Evolutionary conservation across 2,888 invertebrate species (phyloP), one percentile per base, ranked within the genome.

Genomic region (Sussaba pulchella): DNA sequence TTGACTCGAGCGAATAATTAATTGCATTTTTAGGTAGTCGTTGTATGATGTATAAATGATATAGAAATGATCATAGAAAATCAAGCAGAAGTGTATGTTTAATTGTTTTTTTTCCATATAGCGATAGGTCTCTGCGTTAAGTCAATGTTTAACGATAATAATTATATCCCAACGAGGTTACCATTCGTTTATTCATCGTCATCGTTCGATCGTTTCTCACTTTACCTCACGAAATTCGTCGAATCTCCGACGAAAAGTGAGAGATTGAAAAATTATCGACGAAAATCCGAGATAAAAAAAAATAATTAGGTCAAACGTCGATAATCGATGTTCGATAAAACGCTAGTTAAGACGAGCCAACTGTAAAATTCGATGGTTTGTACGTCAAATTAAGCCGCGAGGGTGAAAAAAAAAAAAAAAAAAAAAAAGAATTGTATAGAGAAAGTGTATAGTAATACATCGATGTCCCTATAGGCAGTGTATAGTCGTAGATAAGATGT

Each of bases 1-100:
- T 67, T 77, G 70, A 82, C 78, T 80, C 74, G 76, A 82, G 59
- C 45, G 52, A 72, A 52, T 61, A 64, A 72, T 1, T 17, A 52
- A 70, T 77, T 82, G 82, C 82, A 85, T 83, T 84, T 84, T 77
- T 59, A 78, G 72, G 64, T 76, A 78, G 75, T 70, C 71, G 64
- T 61, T 71, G 57, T 76, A 70, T 54, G 74, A 67, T 80, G 64
- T 71, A 6, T 31, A 31, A 31, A 31, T 31, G 31, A 31, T 17
- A 47, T 54, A 14, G 24, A 54, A 72, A 66, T 43, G 71, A 54
- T 72, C 54, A 39, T 69, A 63, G 72, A 36, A 63, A 17, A 50
- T 77, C 9, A 64, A 83, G 63, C 63, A 66, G 69, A 61, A 71
- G 70, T 52, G 45, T 76, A 5, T 31, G 31, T 31, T 31, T 31